Evolutionary conservation across 1,140 invertebrate genomes (phyloP).

Genomic region (Drosophila sturtevanti): DNA sequence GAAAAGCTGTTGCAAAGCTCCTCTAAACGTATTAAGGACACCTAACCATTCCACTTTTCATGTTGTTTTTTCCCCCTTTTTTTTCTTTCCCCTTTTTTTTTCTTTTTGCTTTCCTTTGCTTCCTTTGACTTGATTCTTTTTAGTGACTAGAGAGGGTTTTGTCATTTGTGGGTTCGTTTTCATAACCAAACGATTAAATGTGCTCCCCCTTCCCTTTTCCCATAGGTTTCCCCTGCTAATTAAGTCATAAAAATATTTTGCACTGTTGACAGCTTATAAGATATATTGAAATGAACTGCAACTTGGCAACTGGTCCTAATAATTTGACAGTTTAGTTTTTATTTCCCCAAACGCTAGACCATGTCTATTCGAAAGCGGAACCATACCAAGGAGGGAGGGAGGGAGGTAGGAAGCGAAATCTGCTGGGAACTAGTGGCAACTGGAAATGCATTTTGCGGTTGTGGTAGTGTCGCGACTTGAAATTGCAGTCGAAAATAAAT

Average conservation of each 20-base stretch:
- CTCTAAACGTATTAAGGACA: slow-evolving; percentile 65
- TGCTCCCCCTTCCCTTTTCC: too few species aligned
- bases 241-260: slow-evolving; percentile 70
- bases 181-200: not conserved
- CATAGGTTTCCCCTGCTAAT: slow-evolving; percentile 44
- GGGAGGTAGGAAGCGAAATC: not conserved
- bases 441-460: slow-evolving; percentile 38
- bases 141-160: too few species aligned
- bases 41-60: not conserved
- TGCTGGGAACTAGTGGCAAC: not conserved
- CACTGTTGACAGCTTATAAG: slow-evolving; percentile 64
- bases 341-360: slow-evolving; percentile 4
- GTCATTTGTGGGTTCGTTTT: not conserved
- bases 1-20: slow-evolving; percentile 69
- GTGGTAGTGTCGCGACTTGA: slow-evolving; percentile 47
- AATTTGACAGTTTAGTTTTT: slow-evolving; percentile 73
- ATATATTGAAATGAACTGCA: slow-evolving; percentile 59
- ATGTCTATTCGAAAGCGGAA: not conserved
- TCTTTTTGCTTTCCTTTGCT: not conserved
- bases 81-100: too few species aligned
- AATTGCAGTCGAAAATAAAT: slow-evolving; percentile 71
- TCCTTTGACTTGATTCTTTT: not conserved
- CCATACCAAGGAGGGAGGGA: not conserved
- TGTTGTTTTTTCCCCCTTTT: too few species aligned
- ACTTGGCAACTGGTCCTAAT: slow-evolving; percentile 54